These are phyloP conservation scores for Uropetala carovei DNA, from an alignment of 2,888 invertebrate species.

Conservation along the genomic window DNA sequence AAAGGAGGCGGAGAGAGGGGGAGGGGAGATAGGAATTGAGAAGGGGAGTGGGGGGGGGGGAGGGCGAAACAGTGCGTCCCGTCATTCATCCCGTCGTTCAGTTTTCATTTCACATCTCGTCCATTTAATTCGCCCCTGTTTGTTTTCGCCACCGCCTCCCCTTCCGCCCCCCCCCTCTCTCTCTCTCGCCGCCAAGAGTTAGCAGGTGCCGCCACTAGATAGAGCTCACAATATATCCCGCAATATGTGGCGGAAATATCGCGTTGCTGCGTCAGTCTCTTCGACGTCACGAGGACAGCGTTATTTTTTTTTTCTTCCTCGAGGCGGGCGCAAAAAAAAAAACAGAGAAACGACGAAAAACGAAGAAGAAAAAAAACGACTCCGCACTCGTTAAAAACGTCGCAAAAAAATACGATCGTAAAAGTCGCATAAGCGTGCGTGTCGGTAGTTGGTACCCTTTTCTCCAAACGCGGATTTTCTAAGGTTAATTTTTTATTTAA, in stretches of 20 bases:
- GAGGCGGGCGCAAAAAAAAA: not conserved
- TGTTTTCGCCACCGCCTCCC: not conserved
- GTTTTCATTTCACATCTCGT: not conserved
- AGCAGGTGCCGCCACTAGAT: constrained; percentile 16
- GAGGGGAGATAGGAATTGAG: not conserved
- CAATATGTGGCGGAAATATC: too few relatives aligned
- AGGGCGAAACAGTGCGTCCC: not conserved
- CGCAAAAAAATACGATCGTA: too few relatives aligned
- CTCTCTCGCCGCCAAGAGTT: not conserved
- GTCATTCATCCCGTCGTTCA: not conserved
- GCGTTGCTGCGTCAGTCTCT: constrained; percentile 37
- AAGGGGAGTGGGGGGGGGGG: not conserved
- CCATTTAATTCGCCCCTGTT: constrained; percentile 26
- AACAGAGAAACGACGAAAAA: not conserved
- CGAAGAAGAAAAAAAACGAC: not conserved
- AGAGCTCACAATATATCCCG: not conserved
- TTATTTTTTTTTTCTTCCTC: not conserved
- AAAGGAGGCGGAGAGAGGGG: not conserved
- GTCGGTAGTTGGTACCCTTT: too few relatives aligned
- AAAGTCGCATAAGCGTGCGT: too few relatives aligned
- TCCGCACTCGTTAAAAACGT: not conserved
- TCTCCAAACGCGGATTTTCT: too few relatives aligned
- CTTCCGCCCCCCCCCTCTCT: too few relatives aligned
- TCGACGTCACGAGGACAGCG: constrained; percentile 28
- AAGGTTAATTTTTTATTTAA: too few relatives aligned